phyloP scores from a whole-genome alignment of 2,888 invertebrate species.

The Trichopria drosophilae region DNA sequence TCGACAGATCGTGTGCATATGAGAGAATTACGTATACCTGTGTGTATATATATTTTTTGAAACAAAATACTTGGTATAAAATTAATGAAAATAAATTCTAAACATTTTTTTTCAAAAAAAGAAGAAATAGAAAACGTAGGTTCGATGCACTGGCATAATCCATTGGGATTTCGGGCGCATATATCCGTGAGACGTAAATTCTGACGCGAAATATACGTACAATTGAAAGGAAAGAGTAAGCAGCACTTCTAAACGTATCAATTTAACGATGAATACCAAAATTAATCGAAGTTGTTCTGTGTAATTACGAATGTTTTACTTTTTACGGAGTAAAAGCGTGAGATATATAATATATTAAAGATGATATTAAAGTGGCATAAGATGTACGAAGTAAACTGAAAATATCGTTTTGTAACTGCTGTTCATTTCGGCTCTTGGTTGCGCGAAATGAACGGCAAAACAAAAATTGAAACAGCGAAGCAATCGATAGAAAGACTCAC shows the following conservation, averaged over 20 bases:
- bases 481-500: conserved; percentile 45
- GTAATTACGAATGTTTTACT: conserved; percentile 50
- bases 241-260: too few relatives aligned
- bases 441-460: conserved; percentile 28
- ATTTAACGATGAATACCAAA: conserved; percentile 10
- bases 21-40: conserved; percentile 42
- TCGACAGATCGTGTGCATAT: conserved; percentile 33
- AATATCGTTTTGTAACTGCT: conserved; percentile 24
- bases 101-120: too few relatives aligned
- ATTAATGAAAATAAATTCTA: conserved; percentile 24
- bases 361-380: conserved; percentile 40
- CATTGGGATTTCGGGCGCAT: too few relatives aligned
- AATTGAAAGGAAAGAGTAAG: too few relatives aligned
- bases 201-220: too few relatives aligned
- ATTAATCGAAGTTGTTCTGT: conserved; percentile 30
- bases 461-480: conserved; percentile 41
- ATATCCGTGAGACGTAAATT: too few relatives aligned
- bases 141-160: too few relatives aligned
- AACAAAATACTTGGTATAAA: conserved; percentile 39
- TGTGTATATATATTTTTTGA: conserved; percentile 54
- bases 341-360: conserved; percentile 51
- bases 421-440: conserved; percentile 38
- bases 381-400: conserved; percentile 24
- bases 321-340: conserved; percentile 45
- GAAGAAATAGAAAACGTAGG: too few relatives aligned